Conservation (phyloP, 2,888 invertebrate genomes). For the Rotaria socialis region DNA sequence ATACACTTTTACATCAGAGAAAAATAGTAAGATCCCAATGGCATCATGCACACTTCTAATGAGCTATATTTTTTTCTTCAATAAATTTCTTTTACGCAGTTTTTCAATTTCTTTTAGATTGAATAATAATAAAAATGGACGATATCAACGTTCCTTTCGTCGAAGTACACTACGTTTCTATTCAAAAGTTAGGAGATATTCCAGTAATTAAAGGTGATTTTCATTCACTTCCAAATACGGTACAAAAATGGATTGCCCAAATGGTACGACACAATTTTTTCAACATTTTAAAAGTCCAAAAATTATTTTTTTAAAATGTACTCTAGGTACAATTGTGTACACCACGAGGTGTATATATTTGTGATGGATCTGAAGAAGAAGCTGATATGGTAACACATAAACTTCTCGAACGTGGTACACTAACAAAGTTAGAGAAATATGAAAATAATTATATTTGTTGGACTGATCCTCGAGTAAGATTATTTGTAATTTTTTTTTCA, state of each 20-base stretch:
- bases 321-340: slow-evolving; percentile 73
- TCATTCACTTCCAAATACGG: background rate
- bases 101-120: too few relatives aligned
- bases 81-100: too few relatives aligned
- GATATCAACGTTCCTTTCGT: background rate
- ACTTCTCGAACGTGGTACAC: slow-evolving; percentile 71
- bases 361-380: slow-evolving; percentile 83
- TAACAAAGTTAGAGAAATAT: background rate
- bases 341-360: slow-evolving; percentile 82
- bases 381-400: slow-evolving; percentile 71
- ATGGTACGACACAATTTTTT: background rate
- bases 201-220: slow-evolving; percentile 4
- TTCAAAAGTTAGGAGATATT: background rate
- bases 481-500: background rate
- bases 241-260: background rate
- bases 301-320: background rate
- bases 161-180: background rate
- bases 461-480: background rate
- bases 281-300: background rate
- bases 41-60: too few relatives aligned
- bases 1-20: too few relatives aligned
- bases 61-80: too few relatives aligned
- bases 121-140: background rate
- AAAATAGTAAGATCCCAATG: too few relatives aligned
- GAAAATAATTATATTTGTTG: background rate